Base-by-base conservation (phyloP, 30 jellyfish, hydroid and myxozoan species). In the Turritopsis rubra region DNA sequence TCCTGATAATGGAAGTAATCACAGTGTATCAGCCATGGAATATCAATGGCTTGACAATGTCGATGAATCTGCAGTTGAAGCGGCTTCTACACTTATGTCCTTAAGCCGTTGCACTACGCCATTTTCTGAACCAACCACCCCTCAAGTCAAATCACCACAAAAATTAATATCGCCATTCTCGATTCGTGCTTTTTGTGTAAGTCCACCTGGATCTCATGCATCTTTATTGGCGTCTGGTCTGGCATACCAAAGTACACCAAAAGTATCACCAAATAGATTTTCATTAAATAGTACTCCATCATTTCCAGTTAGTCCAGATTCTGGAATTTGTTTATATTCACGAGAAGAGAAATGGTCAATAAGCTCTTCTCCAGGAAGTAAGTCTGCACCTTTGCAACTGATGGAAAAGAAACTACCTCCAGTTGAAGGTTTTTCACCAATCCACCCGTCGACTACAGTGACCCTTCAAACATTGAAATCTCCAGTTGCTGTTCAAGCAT, bases 81-180 rank as follows among this genome's bases (percentile, higher is more conserved):
- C 98, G 73, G 98, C 98, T 8, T 92, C 98, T 20, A 72, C 98
- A 7, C 79, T 92, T 82, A 84, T 92, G 85, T 76, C 96, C 22
- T 89, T 92, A 21, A 92, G 98, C 66, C 85, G 98, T 3, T 88
- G 96, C 54, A 95, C 95, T 65, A 92, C 98, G 1, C 98, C 98
- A 21, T 92, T 81, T 68, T 92, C 98, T 7, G 90, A 88, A 79
- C 98, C 96, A 52, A 77, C 96, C 22, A 88, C 98, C 9, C 96
- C 96, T 21, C 89, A 90, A 20, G 75, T 86, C 20, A 90, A 88
- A 25, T 92, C 98, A 26, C 98, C 98, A n/a, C 87, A 88, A 16
- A 81, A 81, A 19, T 72, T 88, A 5, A 31, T 81, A 16, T 92
- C 98, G 20, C 98, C 98, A 26, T 86, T 79, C 52, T 83, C 66